phyloP scores from a whole-genome alignment of 2,888 invertebrate genomes.

The Eilema depressum region DNA sequence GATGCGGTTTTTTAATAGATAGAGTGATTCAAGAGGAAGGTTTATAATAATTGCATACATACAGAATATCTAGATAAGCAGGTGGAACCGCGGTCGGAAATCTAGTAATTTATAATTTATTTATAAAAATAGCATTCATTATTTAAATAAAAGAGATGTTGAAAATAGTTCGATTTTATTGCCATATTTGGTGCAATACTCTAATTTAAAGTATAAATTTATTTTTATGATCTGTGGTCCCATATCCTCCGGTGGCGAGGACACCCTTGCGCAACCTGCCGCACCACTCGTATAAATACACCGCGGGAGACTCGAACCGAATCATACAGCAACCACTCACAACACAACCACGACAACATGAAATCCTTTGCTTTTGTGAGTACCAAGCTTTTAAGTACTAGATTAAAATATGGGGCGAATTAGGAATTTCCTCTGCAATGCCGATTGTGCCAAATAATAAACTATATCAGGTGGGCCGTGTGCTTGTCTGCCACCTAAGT shows the following conservation, averaged over 20 bases:
- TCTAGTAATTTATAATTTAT: background rate
- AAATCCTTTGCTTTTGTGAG: slow-evolving; percentile 44
- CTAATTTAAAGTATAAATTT: background rate
- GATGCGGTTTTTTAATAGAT: too few relatives aligned
- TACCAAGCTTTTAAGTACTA: slow-evolving; percentile 6
- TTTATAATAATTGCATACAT: too few relatives aligned
- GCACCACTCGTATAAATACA: background rate
- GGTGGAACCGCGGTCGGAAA: too few relatives aligned
- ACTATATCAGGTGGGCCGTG: too few relatives aligned
- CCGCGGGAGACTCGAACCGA: background rate
- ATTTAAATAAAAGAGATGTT: background rate
- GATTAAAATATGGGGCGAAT: background rate
- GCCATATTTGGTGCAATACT: background rate
- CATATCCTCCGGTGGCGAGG: background rate
- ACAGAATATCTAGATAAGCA: too few relatives aligned
- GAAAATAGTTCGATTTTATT: background rate
- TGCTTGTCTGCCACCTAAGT: too few relatives aligned
- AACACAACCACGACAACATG: slow-evolving; percentile 32
- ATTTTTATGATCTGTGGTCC: background rate
- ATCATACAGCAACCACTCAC: slow-evolving; percentile 25
- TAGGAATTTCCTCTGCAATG: too few relatives aligned
- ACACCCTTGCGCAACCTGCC: background rate
- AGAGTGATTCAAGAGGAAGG: too few relatives aligned
- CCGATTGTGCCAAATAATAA: too few relatives aligned
- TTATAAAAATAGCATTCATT: background rate